These are phyloP conservation scores for Daboia siamensis DNA, from an alignment of 2,113 vertebrate genomes.

Conservation along the genomic window DNA sequence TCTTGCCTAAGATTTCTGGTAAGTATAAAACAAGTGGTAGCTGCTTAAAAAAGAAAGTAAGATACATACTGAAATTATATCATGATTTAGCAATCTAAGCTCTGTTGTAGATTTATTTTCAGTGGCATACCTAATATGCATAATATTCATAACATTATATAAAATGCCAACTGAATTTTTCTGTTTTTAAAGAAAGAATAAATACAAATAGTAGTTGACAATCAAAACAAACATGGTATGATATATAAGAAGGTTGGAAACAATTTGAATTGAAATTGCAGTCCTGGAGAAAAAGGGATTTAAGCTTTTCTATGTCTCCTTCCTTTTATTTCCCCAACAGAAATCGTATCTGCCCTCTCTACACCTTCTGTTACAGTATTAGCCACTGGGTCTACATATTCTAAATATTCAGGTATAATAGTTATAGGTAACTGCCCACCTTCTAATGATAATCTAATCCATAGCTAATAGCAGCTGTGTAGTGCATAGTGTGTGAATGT, in stretches of 20 bases:
- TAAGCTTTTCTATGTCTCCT: background rate
- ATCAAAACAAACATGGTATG: background rate
- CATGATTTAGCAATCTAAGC: background rate
- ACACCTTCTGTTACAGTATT: background rate
- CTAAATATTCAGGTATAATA: background rate
- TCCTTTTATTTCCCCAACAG: background rate
- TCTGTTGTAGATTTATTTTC: background rate
- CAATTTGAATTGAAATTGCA: background rate
- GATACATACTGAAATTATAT: background rate
- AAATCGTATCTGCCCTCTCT: background rate
- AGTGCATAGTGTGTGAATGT: background rate
- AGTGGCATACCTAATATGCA: background rate
- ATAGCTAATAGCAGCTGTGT: background rate
- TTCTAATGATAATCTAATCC: background rate
- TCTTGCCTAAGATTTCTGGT: background rate
- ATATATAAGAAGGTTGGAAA: background rate
- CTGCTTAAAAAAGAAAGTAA: background rate
- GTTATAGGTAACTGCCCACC: background rate
- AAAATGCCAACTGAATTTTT: background rate
- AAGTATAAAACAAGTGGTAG: background rate
- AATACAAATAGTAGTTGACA: background rate
- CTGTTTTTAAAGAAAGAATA: background rate
- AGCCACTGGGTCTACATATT: background rate
- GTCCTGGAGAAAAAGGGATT: background rate
- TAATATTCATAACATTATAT: background rate